These are phyloP conservation scores for Willisornis vidua DNA, from an alignment of 2,113 vertebrate species.

Conservation along the genomic window DNA sequence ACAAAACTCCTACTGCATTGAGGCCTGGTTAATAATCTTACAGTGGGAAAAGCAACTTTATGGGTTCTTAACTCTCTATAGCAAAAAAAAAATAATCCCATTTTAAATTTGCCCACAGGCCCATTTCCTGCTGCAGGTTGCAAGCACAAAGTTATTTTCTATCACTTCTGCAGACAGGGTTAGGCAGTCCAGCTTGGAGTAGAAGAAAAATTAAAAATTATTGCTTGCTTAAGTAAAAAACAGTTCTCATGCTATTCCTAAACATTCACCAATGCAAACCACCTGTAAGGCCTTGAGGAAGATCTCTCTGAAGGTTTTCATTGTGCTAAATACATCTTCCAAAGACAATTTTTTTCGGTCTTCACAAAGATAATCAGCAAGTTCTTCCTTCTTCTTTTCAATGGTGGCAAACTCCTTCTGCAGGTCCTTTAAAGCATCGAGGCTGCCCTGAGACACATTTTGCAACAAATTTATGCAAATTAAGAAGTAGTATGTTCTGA, in stretches of 20 bases:
- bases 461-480: background rate
- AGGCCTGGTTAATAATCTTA: background rate
- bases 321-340: constrained; percentile 86
- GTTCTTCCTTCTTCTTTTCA: constrained; percentile 76
- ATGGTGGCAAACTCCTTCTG: constrained; percentile 74
- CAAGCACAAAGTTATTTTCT: background rate
- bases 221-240: background rate
- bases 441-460: constrained; percentile 74
- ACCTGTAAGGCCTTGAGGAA: constrained; percentile 89
- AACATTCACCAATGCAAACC: constrained; percentile 62
- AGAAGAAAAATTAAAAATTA: background rate
- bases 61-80: background rate
- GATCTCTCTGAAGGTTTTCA: constrained; percentile 85
- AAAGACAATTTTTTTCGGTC: constrained; percentile 82
- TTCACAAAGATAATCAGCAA: constrained; percentile 91
- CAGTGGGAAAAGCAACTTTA: background rate
- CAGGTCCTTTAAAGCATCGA: constrained; percentile 69
- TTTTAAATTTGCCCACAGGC: background rate
- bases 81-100: background rate
- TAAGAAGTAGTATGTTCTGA: background rate
- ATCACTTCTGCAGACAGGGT: background rate
- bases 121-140: background rate
- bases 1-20: background rate
- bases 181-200: background rate
- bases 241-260: background rate